These are phyloP conservation scores for Caenorhabditis sp. DNA, from an alignment of 2,888 invertebrate species.

Conservation along the genomic window DNA sequence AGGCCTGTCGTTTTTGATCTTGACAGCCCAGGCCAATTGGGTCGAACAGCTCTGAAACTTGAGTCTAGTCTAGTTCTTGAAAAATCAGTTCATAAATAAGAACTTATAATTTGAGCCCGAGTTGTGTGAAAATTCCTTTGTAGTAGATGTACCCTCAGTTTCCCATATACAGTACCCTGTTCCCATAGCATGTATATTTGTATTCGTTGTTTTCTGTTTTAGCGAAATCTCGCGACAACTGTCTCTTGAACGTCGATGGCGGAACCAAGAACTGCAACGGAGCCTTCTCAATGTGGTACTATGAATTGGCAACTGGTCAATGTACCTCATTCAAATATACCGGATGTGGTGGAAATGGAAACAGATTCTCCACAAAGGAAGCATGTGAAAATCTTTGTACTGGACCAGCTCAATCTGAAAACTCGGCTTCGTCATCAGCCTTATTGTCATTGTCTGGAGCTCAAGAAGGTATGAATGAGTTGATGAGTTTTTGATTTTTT, in stretches of 20 bases:
- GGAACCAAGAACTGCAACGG: conserved; percentile 63
- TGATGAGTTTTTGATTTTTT: neutral
- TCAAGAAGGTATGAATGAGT: neutral
- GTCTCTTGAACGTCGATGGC: conserved; percentile 62
- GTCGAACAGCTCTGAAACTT: too few relatives aligned
- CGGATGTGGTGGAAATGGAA: conserved; percentile 69
- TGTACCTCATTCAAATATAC: conserved; percentile 68
- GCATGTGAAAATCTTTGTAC: conserved; percentile 61
- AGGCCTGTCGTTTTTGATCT: too few relatives aligned
- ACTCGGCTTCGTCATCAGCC: neutral
- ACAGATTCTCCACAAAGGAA: conserved; percentile 60
- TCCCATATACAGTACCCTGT: too few relatives aligned
- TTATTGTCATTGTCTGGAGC: neutral
- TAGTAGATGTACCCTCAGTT: too few relatives aligned
- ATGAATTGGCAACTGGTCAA: conserved; percentile 63
- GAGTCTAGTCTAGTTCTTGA: too few relatives aligned
- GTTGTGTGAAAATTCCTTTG: too few relatives aligned
- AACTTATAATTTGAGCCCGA: too few relatives aligned
- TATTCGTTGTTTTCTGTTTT: neutral
- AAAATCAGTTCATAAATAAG: too few relatives aligned
- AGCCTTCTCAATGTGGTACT: conserved; percentile 65
- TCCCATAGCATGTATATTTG: conserved; percentile 2
- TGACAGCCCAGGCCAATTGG: too few relatives aligned
- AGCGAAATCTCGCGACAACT: conserved; percentile 48
- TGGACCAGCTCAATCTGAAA: conserved; percentile 10